Percentiles rank a stretch among this genome's conserved stretches.
Evolutionary conservation across 92 coral and sea anemone species (phyloP).

Genomic region (Scolanthus callimorphus): DNA sequence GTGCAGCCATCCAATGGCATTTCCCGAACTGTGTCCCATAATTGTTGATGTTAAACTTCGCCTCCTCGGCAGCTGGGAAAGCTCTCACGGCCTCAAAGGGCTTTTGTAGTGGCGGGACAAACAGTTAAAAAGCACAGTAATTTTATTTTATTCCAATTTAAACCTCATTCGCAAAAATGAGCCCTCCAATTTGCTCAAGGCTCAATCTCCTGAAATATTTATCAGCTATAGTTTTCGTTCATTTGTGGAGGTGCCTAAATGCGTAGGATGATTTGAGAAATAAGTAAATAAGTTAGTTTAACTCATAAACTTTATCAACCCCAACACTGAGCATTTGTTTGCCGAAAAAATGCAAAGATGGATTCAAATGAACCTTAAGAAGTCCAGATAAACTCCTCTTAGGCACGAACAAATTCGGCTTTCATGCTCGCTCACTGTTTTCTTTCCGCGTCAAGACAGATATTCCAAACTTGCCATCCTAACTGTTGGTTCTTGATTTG

Average conservation of each 20-base stretch:
- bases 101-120: slow-evolving; percentile 9
- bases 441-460: no score
- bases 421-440: no score
- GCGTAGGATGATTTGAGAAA: not conserved
- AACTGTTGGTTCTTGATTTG: no score
- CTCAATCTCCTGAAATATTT: not conserved
- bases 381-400: not conserved
- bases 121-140: slow-evolving; percentile 11
- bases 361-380: not conserved
- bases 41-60: not conserved
- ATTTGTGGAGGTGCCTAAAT: not conserved
- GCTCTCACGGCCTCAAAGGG: slow-evolving; percentile 21
- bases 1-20: slow-evolving; percentile 11
- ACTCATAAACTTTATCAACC: not conserved
- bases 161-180: slow-evolving; percentile 8
- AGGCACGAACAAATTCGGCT: no score
- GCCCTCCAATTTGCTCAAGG: not conserved
- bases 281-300: not conserved
- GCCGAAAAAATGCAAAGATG: not conserved
- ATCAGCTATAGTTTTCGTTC: not conserved
- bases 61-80: slow-evolving; percentile 2
- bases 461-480: no score
- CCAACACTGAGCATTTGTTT: not conserved
- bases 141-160: slow-evolving; percentile 31
- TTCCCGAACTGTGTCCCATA: not conserved